Conservation (phyloP, 2,888 invertebrate genomes). For the Agrotis clavis region DNA sequence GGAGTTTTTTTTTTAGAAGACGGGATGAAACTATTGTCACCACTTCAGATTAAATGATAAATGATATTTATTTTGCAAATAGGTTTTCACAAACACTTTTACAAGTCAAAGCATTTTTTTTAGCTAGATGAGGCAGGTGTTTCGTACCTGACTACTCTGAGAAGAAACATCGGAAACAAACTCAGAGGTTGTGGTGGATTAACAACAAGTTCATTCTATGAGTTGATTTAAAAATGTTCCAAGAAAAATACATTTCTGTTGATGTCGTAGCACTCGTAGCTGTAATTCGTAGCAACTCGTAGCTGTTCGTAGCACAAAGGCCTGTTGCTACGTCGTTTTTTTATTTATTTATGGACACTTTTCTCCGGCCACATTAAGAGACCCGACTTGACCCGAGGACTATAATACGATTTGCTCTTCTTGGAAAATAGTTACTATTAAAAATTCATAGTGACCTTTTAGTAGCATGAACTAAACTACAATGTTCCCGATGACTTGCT, state of each 20-base stretch:
- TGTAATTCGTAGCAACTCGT: conserved; percentile 34
- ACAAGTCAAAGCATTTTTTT: too few relatives aligned
- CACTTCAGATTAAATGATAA: too few relatives aligned
- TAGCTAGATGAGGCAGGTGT: too few relatives aligned
- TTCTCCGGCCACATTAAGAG: conserved; percentile 65
- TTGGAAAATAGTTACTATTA: conserved; percentile 62
- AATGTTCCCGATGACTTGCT: conserved; percentile 39
- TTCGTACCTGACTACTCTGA: too few relatives aligned
- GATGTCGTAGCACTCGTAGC: conserved; percentile 29
- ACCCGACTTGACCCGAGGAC: conserved; percentile 55
- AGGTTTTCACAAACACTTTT: too few relatives aligned
- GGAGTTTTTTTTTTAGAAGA: neutral
- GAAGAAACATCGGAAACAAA: too few relatives aligned
- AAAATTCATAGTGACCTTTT: conserved; percentile 64
- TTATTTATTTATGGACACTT: conserved; percentile 68
- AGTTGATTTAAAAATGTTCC: conserved; percentile 15
- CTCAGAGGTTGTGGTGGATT: too few relatives aligned
- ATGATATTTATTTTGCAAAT: too few relatives aligned
- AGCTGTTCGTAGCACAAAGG: conserved; percentile 50
- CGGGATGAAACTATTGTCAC: neutral
- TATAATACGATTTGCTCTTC: conserved; percentile 54
- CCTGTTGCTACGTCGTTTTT: conserved; percentile 47
- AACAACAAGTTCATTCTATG: neutral
- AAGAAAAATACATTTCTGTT: conserved; percentile 36
- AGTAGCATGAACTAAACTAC: conserved; percentile 50